Conservation (phyloP, 2,113 vertebrate species). For the Romanogobio albipinnatus region DNA sequence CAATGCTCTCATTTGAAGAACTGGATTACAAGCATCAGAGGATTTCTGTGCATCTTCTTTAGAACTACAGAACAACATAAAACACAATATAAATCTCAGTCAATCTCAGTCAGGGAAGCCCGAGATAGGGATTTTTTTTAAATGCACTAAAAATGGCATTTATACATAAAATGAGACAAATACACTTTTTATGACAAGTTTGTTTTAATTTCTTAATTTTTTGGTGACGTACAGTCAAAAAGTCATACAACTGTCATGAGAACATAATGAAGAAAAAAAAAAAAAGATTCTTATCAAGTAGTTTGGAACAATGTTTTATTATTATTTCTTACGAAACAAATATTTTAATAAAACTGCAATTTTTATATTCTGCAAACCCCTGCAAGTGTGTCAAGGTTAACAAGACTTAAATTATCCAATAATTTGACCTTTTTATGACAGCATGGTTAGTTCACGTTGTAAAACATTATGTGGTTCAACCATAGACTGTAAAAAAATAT, state of each 20-base stretch:
- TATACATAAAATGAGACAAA: neutral
- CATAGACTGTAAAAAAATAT: no score
- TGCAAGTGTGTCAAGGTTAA: no score
- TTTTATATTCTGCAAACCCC: no score
- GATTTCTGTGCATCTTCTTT: conserved; percentile 76
- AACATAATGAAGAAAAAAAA: neutral
- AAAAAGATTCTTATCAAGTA: neutral
- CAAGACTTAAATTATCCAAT: neutral
- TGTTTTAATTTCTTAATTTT: neutral
- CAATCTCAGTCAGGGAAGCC: no score
- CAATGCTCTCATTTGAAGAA: conserved; percentile 73
- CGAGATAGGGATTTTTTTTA: neutral
- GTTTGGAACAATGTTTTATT: neutral
- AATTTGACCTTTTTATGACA: neutral
- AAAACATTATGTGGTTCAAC: no score
- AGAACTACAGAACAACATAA: conserved; percentile 65
- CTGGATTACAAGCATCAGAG: conserved; percentile 75
- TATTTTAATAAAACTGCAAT: no score
- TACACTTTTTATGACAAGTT: neutral
- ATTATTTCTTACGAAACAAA: neutral
- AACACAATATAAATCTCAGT: neutral
- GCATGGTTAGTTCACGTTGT: no score
- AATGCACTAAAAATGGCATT: neutral
- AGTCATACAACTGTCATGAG: neutral
- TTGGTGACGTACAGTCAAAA: neutral